phyloP scores from a whole-genome alignment of 2,113 vertebrate genomes.

The Girardinichthys multiradiatus region DNA sequence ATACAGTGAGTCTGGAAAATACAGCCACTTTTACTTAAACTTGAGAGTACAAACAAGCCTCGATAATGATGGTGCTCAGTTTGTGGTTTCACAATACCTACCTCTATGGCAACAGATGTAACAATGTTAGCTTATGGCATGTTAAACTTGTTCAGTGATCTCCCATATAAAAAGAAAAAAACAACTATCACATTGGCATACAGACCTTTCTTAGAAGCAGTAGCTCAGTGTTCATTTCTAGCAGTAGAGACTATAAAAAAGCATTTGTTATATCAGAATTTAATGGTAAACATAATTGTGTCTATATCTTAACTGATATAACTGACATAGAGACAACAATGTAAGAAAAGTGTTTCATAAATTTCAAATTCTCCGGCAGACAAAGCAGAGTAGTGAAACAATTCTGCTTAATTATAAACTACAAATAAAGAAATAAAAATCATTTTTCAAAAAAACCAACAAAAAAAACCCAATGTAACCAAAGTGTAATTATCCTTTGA shows the following conservation, averaged over 20 bases:
- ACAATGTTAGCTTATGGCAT: conserved; percentile 68
- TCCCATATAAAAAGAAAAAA: conserved; percentile 54
- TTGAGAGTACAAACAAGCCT: conserved; percentile 59
- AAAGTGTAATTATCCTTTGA: conserved; percentile 45
- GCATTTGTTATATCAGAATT: conserved; percentile 70
- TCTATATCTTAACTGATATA: conserved; percentile 70
- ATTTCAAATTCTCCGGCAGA: conserved; percentile 58
- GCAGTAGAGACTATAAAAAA: conserved; percentile 76
- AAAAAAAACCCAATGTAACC: conserved; percentile 66
- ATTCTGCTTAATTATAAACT: conserved; percentile 68
- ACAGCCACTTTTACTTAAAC: conserved; percentile 60
- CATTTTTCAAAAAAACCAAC: conserved; percentile 65
- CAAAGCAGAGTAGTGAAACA: conserved; percentile 65
- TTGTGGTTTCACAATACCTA: conserved; percentile 63
- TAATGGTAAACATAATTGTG: conserved; percentile 73
- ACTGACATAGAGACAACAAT: conserved; percentile 64
- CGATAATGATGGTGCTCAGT: conserved; percentile 40
- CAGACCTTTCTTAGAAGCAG: conserved; percentile 72
- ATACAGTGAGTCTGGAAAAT: conserved; percentile 68
- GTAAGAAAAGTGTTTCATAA: conserved; percentile 54
- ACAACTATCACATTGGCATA: conserved; percentile 63
- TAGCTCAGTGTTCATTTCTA: conserved; percentile 77
- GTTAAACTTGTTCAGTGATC: conserved; percentile 69
- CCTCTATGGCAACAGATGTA: conserved; percentile 62
- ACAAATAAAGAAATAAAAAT: conserved; percentile 65